These are phyloP conservation scores for Coenonympha glycerion DNA, from an alignment of 2,888 invertebrate genomes.

Conservation along the genomic window DNA sequence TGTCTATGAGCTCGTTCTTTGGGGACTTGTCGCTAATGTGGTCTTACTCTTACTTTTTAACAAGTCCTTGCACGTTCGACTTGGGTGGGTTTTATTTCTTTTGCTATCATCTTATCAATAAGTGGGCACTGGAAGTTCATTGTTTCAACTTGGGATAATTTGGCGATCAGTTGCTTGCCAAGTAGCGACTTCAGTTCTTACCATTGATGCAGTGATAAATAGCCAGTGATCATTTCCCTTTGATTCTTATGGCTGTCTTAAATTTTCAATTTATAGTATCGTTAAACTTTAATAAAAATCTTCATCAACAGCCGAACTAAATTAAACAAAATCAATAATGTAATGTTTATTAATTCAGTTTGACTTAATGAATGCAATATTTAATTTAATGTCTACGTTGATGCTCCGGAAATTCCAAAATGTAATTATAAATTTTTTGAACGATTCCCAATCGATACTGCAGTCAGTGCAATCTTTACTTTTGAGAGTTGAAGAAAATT, in stretches of 20 bases:
- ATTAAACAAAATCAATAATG: too few species aligned
- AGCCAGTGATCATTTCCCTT: background rate
- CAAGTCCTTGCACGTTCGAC: constrained; percentile 24
- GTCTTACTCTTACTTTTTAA: background rate
- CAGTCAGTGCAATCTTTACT: too few species aligned
- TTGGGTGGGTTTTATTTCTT: constrained; percentile 7
- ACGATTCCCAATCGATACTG: too few species aligned
- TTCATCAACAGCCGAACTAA: too few species aligned
- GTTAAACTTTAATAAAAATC: background rate
- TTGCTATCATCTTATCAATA: background rate
- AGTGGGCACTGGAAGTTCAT: background rate
- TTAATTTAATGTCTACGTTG: too few species aligned
- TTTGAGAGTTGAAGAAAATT: too few species aligned
- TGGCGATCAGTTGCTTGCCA: background rate
- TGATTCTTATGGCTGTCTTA: background rate
- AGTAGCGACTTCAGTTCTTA: background rate
- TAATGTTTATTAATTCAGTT: too few species aligned
- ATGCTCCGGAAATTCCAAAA: too few species aligned
- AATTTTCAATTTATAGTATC: background rate
- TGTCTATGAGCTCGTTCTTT: background rate
- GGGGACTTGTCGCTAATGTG: background rate
- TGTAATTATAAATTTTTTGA: too few species aligned
- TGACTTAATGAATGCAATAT: too few species aligned
- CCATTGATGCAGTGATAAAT: background rate
- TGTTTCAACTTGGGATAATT: constrained; percentile 5